A percentile compares a stretch with the other conserved stretches of the same genome.
Conservation (phyloP, 2,797 vertebrate species). For the Hypotaenidia philippensis region DNA sequence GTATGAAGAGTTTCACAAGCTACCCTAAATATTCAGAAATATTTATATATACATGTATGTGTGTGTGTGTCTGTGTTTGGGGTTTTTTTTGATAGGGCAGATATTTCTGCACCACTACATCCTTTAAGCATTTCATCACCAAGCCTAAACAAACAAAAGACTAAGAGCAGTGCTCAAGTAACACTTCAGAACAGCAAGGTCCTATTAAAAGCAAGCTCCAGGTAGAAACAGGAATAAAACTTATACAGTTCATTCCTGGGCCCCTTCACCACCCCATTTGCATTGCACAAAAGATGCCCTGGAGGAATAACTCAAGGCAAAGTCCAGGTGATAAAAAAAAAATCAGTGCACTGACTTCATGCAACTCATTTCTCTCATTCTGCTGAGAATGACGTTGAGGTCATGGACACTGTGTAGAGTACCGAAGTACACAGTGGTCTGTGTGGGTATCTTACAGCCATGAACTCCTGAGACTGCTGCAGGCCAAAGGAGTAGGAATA, state of each 20-base stretch:
- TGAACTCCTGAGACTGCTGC: background rate
- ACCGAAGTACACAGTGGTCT: background rate
- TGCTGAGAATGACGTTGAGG: background rate
- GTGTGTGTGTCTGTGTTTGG: too few species aligned
- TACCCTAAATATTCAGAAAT: slow-evolving; percentile 8
- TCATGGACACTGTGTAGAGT: background rate
- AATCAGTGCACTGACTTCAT: background rate
- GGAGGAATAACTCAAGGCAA: background rate
- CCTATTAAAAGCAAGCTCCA: background rate
- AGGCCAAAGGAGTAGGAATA: background rate
- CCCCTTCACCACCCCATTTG: background rate
- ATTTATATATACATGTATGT: background rate
- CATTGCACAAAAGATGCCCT: background rate
- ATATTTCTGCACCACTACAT: background rate
- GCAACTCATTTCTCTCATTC: background rate
- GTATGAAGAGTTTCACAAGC: slow-evolving; percentile 23
- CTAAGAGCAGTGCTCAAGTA: background rate
- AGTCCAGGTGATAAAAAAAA: background rate
- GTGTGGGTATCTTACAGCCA: background rate
- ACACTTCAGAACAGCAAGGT: background rate
- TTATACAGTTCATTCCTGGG: background rate
- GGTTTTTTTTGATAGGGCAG: background rate
- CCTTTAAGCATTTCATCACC: background rate
- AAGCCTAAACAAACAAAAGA: background rate
- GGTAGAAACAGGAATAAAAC: background rate